Percentiles rank a stretch among this genome's conserved stretches.
These are phyloP conservation scores for Sinocyclocheilus anophthalmus DNA, from an alignment of 2,113 vertebrate genomes.

Conservation along the genomic window DNA sequence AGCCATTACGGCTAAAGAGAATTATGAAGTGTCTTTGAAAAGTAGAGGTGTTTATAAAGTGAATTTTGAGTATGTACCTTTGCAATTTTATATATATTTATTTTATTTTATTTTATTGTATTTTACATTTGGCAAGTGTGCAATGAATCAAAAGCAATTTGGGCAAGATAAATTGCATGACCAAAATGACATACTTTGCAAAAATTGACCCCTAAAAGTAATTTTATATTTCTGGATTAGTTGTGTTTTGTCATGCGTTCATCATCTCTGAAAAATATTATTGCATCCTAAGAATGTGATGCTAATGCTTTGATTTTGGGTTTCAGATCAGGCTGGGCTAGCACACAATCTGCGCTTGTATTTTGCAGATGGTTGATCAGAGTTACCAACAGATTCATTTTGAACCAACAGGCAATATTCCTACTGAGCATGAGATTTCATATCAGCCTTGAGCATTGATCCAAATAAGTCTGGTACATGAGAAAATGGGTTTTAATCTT, in stretches of 20 bases:
- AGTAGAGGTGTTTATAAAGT: not conserved
- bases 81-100: not conserved
- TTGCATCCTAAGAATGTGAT: not conserved
- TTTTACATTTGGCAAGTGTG: not conserved
- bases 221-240: no score
- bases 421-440: not conserved
- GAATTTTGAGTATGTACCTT: not conserved
- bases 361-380: constrained; percentile 67
- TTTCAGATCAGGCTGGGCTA: not conserved
- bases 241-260: not conserved
- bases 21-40: constrained; percentile 17
- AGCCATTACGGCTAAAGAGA: constrained; percentile 51
- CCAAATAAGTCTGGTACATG: not conserved
- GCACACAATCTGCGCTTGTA: constrained; percentile 60
- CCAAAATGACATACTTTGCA: not conserved
- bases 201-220: no score
- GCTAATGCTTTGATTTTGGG: not conserved
- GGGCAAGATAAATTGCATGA: not conserved
- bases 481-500: not conserved
- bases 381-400: constrained; percentile 66
- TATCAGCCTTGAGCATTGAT: constrained; percentile 18
- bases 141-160: not conserved
- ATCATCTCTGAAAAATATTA: not conserved
- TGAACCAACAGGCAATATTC: constrained; percentile 56
- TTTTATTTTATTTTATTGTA: not conserved